A percentile compares a stretch with the other conserved stretches of the same genome.
Evolutionary conservation across 2,797 vertebrate genomes (phyloP).

Genomic region (Eospalax fontanierii): DNA sequence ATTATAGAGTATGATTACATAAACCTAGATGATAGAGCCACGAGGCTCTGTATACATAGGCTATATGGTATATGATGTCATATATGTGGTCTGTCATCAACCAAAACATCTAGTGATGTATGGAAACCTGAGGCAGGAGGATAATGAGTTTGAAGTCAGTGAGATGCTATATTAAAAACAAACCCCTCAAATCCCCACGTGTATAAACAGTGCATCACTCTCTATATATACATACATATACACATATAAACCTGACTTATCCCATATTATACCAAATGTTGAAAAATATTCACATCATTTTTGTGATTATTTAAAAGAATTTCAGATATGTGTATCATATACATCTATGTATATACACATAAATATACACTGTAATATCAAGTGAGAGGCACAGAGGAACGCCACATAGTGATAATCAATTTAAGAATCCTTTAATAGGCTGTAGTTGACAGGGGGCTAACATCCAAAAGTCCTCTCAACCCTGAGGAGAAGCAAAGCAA

Average conservation of each 20-base stretch:
- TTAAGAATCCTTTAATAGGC: slow-evolving; percentile 11
- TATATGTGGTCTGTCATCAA: background rate
- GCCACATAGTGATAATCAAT: background rate
- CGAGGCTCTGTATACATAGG: background rate
- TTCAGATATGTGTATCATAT: background rate
- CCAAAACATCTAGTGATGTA: background rate
- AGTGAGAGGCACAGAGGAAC: background rate
- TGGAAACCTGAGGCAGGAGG: background rate
- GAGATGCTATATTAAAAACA: background rate
- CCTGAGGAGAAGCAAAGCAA: no score
- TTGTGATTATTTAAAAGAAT: slow-evolving; percentile 30
- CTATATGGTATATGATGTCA: background rate
- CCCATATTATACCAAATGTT: no score
- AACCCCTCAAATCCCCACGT: background rate
- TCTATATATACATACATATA: no score
- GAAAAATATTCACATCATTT: background rate
- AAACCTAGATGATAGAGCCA: background rate
- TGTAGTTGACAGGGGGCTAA: background rate
- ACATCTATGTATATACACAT: background rate
- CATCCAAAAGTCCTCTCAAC: no score
- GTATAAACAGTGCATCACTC: background rate
- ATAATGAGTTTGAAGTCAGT: background rate
- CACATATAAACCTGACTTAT: no score
- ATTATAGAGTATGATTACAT: background rate
- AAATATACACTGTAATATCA: background rate